These are phyloP conservation scores for Pterobdella sp. DNA, from an alignment of 2,888 invertebrate genomes.

Conservation along the genomic window DNA sequence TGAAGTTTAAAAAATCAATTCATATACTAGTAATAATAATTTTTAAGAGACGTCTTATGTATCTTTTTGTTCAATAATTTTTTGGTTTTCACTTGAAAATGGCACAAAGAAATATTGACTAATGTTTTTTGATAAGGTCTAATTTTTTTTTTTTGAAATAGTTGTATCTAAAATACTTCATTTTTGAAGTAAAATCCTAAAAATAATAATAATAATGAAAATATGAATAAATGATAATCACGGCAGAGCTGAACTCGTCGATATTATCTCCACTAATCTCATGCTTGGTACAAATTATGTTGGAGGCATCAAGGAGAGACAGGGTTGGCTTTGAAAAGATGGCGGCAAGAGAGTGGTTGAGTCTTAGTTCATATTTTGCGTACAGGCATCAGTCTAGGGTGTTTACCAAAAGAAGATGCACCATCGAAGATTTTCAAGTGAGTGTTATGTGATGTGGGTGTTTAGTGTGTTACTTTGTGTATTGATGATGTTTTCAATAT, in stretches of 20 bases:
- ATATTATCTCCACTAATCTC: slow-evolving; percentile 76
- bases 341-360: slow-evolving; percentile 88
- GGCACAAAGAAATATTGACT: too few relatives aligned
- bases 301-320: slow-evolving; percentile 76
- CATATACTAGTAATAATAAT: too few relatives aligned
- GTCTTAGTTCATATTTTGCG: slow-evolving; percentile 80
- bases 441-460: not conserved
- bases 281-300: slow-evolving; percentile 72
- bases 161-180: too few relatives aligned
- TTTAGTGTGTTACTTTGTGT: not conserved
- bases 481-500: not conserved
- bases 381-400: slow-evolving; percentile 40
- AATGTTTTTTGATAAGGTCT: too few relatives aligned
- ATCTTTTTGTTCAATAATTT: too few relatives aligned
- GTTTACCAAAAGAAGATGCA: not conserved
- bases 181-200: too few relatives aligned
- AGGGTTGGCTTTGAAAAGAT: slow-evolving; percentile 78
- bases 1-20: not conserved
- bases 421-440: not conserved
- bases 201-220: too few relatives aligned
- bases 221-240: not conserved
- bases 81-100: too few relatives aligned
- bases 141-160: too few relatives aligned
- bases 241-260: slow-evolving; percentile 54
- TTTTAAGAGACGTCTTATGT: too few relatives aligned